These are phyloP conservation scores for Drosophila fulvimacula DNA, from an alignment of 2,888 invertebrate species.

Conservation along the genomic window DNA sequence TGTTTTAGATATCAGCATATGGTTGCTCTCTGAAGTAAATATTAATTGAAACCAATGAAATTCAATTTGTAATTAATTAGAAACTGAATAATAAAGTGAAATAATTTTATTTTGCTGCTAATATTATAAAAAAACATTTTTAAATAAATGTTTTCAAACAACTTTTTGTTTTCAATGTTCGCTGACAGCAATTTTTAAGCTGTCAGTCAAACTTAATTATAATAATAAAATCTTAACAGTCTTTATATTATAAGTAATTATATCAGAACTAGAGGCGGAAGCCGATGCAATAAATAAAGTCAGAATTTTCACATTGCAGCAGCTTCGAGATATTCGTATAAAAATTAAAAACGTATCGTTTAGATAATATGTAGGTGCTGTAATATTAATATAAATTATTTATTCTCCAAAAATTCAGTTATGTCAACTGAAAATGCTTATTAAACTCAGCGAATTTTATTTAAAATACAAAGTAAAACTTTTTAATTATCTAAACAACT, in stretches of 20 bases:
- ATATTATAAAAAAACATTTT: too few species aligned
- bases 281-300: too few species aligned
- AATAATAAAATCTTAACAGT: neutral
- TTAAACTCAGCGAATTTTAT: neutral
- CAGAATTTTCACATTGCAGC: neutral
- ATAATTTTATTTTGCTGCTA: too few species aligned
- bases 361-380: neutral
- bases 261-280: neutral
- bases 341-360: neutral
- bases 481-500: neutral
- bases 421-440: neutral
- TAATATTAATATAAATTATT: neutral
- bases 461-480: neutral
- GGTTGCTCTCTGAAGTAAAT: too few species aligned
- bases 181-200: neutral
- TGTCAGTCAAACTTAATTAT: neutral
- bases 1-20: too few species aligned
- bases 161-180: neutral
- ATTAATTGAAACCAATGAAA: neutral
- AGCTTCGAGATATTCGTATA: neutral
- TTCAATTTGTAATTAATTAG: neutral
- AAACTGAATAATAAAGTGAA: neutral
- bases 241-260: neutral
- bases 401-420: neutral
- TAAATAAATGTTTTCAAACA: too few species aligned